Conservation (phyloP, 2,888 invertebrate species). For the Caenorhabditis doughertyi region DNA sequence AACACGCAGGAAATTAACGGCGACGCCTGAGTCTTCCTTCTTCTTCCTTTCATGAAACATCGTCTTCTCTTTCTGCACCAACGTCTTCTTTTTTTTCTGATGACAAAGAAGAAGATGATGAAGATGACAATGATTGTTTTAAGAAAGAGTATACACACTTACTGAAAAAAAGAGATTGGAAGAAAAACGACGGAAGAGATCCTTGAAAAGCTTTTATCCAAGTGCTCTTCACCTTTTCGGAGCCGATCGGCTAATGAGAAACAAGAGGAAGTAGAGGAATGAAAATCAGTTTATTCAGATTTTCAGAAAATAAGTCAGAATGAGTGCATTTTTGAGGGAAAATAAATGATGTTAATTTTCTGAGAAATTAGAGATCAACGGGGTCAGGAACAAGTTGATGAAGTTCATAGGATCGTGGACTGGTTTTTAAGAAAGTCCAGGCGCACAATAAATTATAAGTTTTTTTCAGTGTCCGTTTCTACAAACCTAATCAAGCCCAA, state of each 20-base stretch:
- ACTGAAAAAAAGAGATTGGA: neutral
- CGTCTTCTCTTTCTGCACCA: slow-evolving; percentile 12
- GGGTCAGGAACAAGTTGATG: neutral
- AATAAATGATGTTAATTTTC: no score
- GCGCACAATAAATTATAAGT: no score
- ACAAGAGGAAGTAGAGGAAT: slow-evolving; percentile 12
- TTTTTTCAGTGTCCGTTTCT: no score
- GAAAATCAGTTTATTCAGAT: neutral
- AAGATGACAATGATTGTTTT: slow-evolving; percentile 40
- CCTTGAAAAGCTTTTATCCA: slow-evolving; percentile 46
- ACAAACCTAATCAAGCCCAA: no score
- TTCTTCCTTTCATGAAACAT: neutral
- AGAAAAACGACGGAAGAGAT: slow-evolving; percentile 10
- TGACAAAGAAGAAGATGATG: slow-evolving; percentile 50
- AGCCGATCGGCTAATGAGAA: slow-evolving; percentile 46
- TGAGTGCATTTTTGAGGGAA: neutral
- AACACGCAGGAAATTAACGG: slow-evolving; percentile 63
- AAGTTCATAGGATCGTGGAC: no score
- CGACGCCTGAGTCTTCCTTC: slow-evolving; percentile 36
- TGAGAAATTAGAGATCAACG: neutral
- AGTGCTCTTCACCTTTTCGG: slow-evolving; percentile 57
- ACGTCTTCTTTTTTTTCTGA: slow-evolving; percentile 29
- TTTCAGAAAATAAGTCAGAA: neutral
- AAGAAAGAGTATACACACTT: slow-evolving; percentile 45
- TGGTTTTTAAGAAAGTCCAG: no score